Conservation (phyloP, 64 coral and sea anemone genomes). For the Pocillopora verrucosa region DNA sequence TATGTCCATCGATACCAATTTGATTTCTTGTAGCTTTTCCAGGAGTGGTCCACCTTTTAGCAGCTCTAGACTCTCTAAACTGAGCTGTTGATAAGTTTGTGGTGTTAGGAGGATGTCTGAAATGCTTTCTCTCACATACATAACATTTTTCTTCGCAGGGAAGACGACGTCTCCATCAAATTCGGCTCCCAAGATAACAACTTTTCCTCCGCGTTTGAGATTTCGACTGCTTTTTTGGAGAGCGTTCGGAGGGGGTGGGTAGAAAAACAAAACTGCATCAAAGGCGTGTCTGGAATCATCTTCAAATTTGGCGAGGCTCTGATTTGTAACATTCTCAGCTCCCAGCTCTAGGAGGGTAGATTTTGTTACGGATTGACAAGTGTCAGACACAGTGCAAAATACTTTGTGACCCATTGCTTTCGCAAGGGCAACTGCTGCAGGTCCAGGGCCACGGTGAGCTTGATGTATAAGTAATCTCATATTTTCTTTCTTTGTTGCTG, state of each 20-base stretch:
- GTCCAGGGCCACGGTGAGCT: slow-evolving; percentile 38
- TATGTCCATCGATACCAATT: neutral
- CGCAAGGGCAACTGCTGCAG: slow-evolving; percentile 49
- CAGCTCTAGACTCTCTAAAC: neutral
- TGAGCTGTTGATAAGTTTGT: neutral
- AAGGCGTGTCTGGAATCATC: neutral
- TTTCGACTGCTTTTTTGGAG: slow-evolving; percentile 27
- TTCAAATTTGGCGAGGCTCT: neutral
- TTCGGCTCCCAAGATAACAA: slow-evolving; percentile 27
- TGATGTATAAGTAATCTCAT: slow-evolving; percentile 52
- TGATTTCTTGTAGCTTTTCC: neutral
- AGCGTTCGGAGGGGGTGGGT: slow-evolving; percentile 16
- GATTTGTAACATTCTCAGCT: slow-evolving; percentile 4
- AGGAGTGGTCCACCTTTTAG: neutral
- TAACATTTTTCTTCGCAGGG: slow-evolving; percentile 6
- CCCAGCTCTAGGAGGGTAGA: slow-evolving; percentile 14
- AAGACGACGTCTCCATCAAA: slow-evolving; percentile 34
- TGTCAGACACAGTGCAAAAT: slow-evolving; percentile 37
- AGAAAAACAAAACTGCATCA: slow-evolving; percentile 55
- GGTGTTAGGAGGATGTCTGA: neutral
- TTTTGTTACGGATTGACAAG: neutral
- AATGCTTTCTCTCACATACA: slow-evolving; percentile 35
- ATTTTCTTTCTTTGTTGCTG: neutral
- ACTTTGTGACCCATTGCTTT: slow-evolving; percentile 57
- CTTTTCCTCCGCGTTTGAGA: slow-evolving; percentile 24